Evolutionary conservation across 1,140 invertebrate species (phyloP), one percentile per base, ranked within the genome.

Genomic region (Micrasema longulum): DNA sequence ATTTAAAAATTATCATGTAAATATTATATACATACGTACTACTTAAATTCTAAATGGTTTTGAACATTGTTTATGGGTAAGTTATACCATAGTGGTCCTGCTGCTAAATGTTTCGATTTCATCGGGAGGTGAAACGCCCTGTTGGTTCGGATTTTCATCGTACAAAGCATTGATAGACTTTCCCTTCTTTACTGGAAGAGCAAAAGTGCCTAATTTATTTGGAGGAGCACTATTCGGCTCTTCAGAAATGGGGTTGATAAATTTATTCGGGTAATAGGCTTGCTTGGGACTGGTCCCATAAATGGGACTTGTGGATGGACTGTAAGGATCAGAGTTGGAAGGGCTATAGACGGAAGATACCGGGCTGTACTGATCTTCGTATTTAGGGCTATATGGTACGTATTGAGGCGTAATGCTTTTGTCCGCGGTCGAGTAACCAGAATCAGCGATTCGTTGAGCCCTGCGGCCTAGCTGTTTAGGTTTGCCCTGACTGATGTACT

Each of bases 381-480:
- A 83, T 74, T 81, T 83, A 1, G 78, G 77, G n/a, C n/a, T n/a
- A n/a, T n/a, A n/a, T n/a, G 69, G 82, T 80, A n/a, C n/a, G n/a
- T n/a, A n/a, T n/a, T n/a, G n/a, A n/a, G n/a, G n/a, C n/a, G n/a
- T n/a, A n/a, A n/a, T n/a, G n/a, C n/a, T n/a, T n/a, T n/a, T n/a
- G n/a, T n/a, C n/a, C n/a, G n/a, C 82, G 1, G 84, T 83, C 4
- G 83, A 84, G 73, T 85, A 82, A 14, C 83, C 83, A 77, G 81
- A 86, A 69, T 85, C 84, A 2, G 78, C 76, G 35, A 71, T 76
- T 76, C 79, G 78, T 18, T 87, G 76, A 47, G 84, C 84, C 31
- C 85, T 84, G 55, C 87, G 82, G 14, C 87, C 87, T 14, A 81
- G 80, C 77, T 88, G 87, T 47, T 81, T 80, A 3, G 83, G 83